Percentiles rank a stretch among this genome's conserved stretches.
Evolutionary conservation across 2,113 vertebrate species (phyloP).

Genomic region (Labeo catla): DNA sequence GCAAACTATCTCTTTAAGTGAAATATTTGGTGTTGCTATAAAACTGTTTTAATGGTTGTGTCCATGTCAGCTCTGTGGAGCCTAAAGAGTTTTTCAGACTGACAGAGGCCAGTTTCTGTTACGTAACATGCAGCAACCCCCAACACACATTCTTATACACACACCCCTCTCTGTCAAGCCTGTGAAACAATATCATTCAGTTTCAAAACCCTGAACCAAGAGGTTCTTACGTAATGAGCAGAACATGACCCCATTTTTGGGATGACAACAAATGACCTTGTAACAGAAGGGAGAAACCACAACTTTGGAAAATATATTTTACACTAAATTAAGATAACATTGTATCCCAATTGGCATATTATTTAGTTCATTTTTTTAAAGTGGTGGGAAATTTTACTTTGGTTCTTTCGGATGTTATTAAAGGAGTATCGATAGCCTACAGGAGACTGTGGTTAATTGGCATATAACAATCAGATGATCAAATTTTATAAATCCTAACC

Average conservation of each 20-base stretch:
- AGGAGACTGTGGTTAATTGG: constrained; percentile 5
- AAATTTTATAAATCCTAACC: not conserved
- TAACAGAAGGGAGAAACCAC: constrained; percentile 42
- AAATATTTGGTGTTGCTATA: not conserved
- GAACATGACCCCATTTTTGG: constrained; percentile 46
- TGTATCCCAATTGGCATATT: not conserved
- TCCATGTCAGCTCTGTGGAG: not conserved
- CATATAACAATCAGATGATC: constrained; percentile 12
- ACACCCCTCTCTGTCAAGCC: constrained; percentile 54
- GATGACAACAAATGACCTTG: constrained; percentile 50
- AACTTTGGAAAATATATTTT: constrained; percentile 4
- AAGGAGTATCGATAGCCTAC: not conserved
- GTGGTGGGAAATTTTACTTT: not conserved
- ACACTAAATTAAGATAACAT: not conserved
- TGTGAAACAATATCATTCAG: constrained; percentile 54
- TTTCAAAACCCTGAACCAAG: constrained; percentile 43
- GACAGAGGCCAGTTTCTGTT: constrained; percentile 46
- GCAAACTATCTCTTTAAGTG: too few species aligned
- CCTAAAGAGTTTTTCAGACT: constrained; percentile 3
- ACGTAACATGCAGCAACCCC: constrained; percentile 48
- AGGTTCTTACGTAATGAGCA: constrained; percentile 57
- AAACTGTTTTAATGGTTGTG: not conserved
- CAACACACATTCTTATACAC: constrained; percentile 14
- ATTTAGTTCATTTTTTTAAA: constrained; percentile 25
- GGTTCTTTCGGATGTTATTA: not conserved